Percentiles rank a stretch among this genome's conserved stretches.
Conservation (phyloP, 1,140 invertebrate species). For the Drosophila trapezifrons region DNA sequence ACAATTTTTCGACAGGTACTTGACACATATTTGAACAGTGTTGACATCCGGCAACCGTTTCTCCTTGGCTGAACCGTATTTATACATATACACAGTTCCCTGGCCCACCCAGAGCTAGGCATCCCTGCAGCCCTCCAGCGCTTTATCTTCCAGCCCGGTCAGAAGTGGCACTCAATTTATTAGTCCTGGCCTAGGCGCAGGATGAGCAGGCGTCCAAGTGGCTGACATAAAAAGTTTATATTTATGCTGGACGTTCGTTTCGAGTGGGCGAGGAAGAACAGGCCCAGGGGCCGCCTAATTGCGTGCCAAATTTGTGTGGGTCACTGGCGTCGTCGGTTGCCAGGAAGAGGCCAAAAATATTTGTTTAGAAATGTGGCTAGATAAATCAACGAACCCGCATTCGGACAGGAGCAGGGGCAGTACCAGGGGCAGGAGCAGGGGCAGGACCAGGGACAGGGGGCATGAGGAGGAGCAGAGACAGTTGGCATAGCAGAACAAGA, state of each 20-base stretch:
- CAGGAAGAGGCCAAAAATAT: constrained; percentile 53
- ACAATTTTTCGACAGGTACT: constrained; percentile 38
- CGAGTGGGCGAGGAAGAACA: constrained; percentile 11
- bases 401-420: background rate
- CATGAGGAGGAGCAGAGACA: constrained; percentile 9
- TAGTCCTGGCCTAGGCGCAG: constrained; percentile 21
- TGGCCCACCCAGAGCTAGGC: background rate
- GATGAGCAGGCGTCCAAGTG: constrained; percentile 35
- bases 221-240: constrained; percentile 58
- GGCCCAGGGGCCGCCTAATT: constrained; percentile 53
- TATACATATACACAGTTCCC: constrained; percentile 15
- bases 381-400: constrained; percentile 62
- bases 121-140: background rate
- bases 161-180: constrained; percentile 60
- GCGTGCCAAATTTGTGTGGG: constrained; percentile 75
- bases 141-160: constrained; percentile 13
- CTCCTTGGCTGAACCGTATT: constrained; percentile 4
- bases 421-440: background rate
- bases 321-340: constrained; percentile 41
- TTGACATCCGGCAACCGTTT: constrained; percentile 19
- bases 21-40: constrained; percentile 48
- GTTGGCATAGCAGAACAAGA: constrained; percentile 14
- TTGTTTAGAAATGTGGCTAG: constrained; percentile 72
- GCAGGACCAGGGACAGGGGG: background rate
- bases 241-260: constrained; percentile 58